phyloP scores from a whole-genome alignment of 30 jellyfish, hydroid and myxozoan genomes.

The Hydractinia symbiolongicarpus region DNA sequence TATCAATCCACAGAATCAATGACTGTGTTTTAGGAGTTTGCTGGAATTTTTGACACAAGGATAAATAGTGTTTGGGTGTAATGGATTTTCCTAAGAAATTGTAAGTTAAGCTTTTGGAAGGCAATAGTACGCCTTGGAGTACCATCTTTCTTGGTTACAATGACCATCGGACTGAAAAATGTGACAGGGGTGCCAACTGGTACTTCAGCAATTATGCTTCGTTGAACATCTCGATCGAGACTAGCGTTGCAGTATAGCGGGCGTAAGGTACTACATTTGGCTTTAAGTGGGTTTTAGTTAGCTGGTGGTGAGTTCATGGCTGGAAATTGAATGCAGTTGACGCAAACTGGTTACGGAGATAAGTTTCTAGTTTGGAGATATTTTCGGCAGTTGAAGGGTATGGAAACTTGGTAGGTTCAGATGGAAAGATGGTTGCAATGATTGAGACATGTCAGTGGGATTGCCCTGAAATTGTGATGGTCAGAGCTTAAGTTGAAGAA shows the following conservation, averaged over 20 bases:
- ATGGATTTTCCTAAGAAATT: conserved; percentile 31
- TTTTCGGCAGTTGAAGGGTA: conserved; percentile 15
- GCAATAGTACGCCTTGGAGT: conserved; percentile 39
- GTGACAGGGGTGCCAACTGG: conserved; percentile 23
- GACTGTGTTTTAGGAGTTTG: background rate
- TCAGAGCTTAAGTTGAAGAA: no score
- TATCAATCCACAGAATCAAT: conserved; percentile 6
- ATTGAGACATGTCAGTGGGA: no score
- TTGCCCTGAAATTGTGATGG: no score
- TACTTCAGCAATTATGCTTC: conserved; percentile 24
- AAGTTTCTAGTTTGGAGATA: background rate
- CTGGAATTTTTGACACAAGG: conserved; percentile 8
- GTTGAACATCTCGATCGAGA: conserved; percentile 17
- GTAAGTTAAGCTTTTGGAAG: conserved; percentile 25
- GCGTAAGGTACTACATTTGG: conserved; percentile 13
- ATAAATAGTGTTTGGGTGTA: conserved; percentile 42
- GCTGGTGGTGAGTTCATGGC: conserved; percentile 16
- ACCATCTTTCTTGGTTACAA: conserved; percentile 33
- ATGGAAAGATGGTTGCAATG: background rate
- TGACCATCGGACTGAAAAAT: conserved; percentile 39
- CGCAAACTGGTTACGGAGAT: background rate
- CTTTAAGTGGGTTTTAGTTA: background rate
- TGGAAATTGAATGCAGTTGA: background rate
- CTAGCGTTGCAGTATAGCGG: background rate
- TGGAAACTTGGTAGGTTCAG: background rate